Percentiles rank a stretch among this genome's conserved stretches.
phyloP scores from a whole-genome alignment of 2,113 vertebrate species.

The Glaucomys volans region DNA sequence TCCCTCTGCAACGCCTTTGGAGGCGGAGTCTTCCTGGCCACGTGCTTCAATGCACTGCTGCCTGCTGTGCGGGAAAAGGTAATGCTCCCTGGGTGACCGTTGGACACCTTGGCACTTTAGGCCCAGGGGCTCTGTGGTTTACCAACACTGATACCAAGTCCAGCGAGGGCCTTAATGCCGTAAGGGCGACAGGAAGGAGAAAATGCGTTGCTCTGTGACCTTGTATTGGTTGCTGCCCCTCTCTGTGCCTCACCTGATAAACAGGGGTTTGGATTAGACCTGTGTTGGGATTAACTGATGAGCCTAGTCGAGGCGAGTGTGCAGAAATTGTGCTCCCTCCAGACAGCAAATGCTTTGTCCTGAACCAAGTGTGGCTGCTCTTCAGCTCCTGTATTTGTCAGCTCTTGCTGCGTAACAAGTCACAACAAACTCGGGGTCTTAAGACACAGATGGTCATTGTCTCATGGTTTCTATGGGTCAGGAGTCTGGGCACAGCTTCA shows the following conservation, averaged over 20 bases:
- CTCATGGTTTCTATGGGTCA: background rate
- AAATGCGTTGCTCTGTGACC: background rate
- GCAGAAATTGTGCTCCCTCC: background rate
- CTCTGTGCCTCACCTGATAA: background rate
- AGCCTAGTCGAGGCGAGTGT: background rate
- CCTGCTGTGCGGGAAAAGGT: slow-evolving; percentile 94
- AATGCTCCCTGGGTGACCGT: background rate
- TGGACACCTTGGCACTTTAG: background rate
- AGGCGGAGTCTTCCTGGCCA: slow-evolving; percentile 95
- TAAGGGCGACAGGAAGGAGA: background rate
- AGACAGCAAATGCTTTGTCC: fast-evolving
- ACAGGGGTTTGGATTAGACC: background rate
- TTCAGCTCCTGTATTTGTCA: no score
- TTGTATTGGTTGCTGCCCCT: background rate
- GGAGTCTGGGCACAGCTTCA: background rate
- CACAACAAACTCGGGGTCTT: background rate
- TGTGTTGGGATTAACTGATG: background rate
- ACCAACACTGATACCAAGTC: background rate
- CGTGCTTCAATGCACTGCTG: slow-evolving; percentile 95
- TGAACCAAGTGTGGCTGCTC: background rate
- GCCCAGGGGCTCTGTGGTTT: no score
- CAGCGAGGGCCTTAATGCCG: background rate
- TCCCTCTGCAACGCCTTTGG: slow-evolving; percentile 93
- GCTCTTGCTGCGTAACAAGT: background rate
- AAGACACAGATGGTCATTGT: fast-evolving